A percentile compares a stretch with the other conserved stretches of the same genome.
Evolutionary conservation across 2,888 invertebrate genomes (phyloP).

Genomic region (Dryobotodes eremita): DNA sequence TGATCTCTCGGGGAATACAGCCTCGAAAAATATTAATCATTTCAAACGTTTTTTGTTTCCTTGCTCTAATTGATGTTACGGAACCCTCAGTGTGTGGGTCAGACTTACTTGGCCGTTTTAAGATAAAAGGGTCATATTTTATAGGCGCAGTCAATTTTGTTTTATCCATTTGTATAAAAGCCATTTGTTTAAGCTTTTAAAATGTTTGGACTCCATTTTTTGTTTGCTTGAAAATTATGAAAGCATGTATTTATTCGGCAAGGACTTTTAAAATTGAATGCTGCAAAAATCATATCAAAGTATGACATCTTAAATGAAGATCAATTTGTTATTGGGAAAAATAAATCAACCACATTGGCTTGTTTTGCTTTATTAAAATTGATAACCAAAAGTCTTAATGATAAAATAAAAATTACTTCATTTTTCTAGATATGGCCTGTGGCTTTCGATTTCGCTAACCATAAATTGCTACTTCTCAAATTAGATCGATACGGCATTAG

Average conservation of each 20-base stretch:
- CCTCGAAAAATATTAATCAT: not conserved
- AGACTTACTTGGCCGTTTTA: not conserved
- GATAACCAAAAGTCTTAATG: no score
- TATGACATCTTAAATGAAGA: no score
- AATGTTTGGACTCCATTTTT: constrained; percentile 17
- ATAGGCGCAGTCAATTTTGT: constrained; percentile 38
- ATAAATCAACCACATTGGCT: no score
- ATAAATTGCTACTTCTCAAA: no score
- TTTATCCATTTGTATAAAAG: constrained; percentile 13
- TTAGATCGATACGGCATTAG: no score
- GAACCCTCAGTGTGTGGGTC: not conserved
- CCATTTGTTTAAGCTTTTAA: constrained; percentile 37
- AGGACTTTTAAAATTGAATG: not conserved
- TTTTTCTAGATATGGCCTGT: no score
- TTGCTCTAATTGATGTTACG: not conserved
- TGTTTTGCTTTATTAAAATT: no score
- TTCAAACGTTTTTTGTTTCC: not conserved
- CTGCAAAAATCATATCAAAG: not conserved
- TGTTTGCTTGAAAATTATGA: not conserved
- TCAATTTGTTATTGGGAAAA: no score
- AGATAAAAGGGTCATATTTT: constrained; percentile 46
- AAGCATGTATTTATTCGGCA: not conserved
- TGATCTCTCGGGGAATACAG: not conserved
- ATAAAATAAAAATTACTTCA: no score
- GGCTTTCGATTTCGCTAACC: no score